Evolutionary conservation across 2,888 invertebrate genomes (phyloP), one percentile per base, ranked within the genome.

Genomic region (Acleris sparsana): DNA sequence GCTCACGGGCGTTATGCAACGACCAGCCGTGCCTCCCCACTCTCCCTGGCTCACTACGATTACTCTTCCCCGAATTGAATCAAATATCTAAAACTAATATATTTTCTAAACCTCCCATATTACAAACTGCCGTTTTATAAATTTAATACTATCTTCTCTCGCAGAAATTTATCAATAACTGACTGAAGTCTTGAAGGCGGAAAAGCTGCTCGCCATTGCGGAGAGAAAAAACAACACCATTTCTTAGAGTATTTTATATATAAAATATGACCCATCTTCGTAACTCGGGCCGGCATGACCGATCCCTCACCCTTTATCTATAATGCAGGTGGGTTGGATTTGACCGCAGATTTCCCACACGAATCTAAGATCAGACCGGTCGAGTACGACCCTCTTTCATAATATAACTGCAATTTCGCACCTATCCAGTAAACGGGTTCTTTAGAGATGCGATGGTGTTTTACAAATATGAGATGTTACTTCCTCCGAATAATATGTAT

Each of bases 221-320:
- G 9, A 48, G 46, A 62, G 17, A 57, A 46, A 56, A 48, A 39
- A 22, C 49, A 49, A 55, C 48, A 49, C 55, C 13, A 63, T 56
- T 56, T 16, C 52, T 52, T 60, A 44, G 52, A 53, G 46, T 46
- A 52, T 4, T 49, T 43, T 49, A 55, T 51, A 39, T 55, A 49
- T 56, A 44, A 63, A 56, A 51, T 57, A 56, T 51, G 43, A 18
- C 44, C 51, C 39, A 52, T 63, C 51, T 56, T 70, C 55, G 67
- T 53, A 66, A 70, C 67, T 67, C 67, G 68, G 58, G 70, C 70
- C 52, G 64, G 67, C 70, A 71, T 75, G 49, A 70, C 67, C 67
- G 53, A 60, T 63, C 53, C 68, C 70, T 69, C 62, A 63, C 63
- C 70, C 70, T 68, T 69, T 73, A 74, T 75, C 71, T 69, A 72